Base-by-base conservation (phyloP, 2,797 vertebrate genomes). In the Pelochelys cantorii region DNA sequence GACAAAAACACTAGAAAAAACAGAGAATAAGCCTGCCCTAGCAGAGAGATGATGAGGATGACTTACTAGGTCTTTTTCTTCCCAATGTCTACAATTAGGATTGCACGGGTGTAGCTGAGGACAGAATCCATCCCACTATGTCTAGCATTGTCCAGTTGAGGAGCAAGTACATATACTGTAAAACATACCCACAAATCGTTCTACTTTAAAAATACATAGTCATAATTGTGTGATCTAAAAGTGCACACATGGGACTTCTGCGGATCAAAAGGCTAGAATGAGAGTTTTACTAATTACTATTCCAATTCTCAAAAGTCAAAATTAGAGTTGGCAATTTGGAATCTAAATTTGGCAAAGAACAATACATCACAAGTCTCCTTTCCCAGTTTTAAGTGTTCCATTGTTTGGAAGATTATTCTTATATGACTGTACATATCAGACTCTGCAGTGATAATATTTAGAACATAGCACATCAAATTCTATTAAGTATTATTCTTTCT, bases 341-440 rank as follows among this genome's bases (percentile, higher is more conserved):
- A 12, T 53, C 52, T 84, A 85, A 60, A 89, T 79, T 3, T 23
- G 9, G 11, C 62, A 74, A 81, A 86, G 34, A 18, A 62, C 23
- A 29, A 42, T 4, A 81, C 60, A 3, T 13, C 78, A 27, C 57
- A 48, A 85, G 79, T n/a, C 27, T 31, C 11, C 9, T 13, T 3
- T 1, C 1, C 0, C 37, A 8, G 8, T 56, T 56, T 60, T 81
- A 62, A 37, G 1, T 2, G 25, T 14, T 18, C 2, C 1, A 14
- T 89, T 83, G 79, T 57, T 79, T 74, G 42, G 34, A 3, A 37
- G 6, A 25, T 55, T 71, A 42, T 0, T 75, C n/a, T 25, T 12
- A 1, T 75, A 75, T 14, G 34, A 42, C 11, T 23, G 22, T 74
- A n/a, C 37, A 7, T 75, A 75, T 7, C 85, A 0, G 52, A 25